Evolutionary conservation across 2,888 invertebrate genomes (phyloP), one percentile per base, ranked within the genome.

Genomic region (Heliconius aoede): DNA sequence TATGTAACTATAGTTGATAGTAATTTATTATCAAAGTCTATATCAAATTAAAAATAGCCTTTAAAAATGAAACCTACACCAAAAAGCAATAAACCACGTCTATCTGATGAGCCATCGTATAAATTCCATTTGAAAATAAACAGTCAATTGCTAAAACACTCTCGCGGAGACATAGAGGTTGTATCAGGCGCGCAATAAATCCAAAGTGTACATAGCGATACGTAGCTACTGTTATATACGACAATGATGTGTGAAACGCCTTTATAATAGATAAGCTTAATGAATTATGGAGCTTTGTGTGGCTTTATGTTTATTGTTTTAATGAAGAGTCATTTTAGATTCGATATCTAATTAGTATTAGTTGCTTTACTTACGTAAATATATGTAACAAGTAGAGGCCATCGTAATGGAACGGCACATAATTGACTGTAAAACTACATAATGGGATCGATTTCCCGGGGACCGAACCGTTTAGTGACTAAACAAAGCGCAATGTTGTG

Each of bases 151-250:
- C 61, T 77, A 77, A 74, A 78, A 73, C 77, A 77, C 67, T 80
- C 73, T 74, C 76, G 72, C 64, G 73, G 76, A 80, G 67, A 77
- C 76, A 77, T 76, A 78, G 72, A 72, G 76, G 30, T 72, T 78
- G 83, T 87, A 86, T 87, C 86, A 82, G 83, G 78, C 82, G 79
- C 82, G 83, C 83, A 78, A 86, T 87, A 87, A 87, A 87, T 87
- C 79, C 80, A 68, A 64, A 55, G 30, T 24, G 68, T 55, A 67
- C 36, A 30, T 60, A 71, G 36, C 73, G 65, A 73, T 32, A 60
- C 58, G 68, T 62, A 69, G 64, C 65, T 67, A 65, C 67, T 62
- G 69, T 21, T 75, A 68, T 36, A 58, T 55, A 62, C 55, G 55
- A 58, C 77, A 72, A 67, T 67, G 71, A 77, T 74, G 74, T 74